These are phyloP conservation scores for Siphlonurus alternatus DNA, from an alignment of 2,888 invertebrate genomes.

Conservation along the genomic window DNA sequence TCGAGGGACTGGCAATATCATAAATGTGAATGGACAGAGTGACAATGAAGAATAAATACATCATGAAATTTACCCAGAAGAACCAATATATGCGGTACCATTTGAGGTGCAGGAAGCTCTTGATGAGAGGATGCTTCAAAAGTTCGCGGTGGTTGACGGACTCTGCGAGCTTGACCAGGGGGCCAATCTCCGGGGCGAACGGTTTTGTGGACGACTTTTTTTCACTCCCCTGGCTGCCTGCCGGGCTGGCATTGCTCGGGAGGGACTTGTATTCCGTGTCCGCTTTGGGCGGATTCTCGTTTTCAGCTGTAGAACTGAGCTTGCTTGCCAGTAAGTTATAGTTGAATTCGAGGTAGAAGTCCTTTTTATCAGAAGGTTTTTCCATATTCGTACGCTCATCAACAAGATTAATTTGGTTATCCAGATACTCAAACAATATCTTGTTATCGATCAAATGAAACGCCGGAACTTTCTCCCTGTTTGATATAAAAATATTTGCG, in stretches of 20 bases:
- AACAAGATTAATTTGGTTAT: slow-evolving; percentile 52
- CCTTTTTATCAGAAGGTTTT: no score
- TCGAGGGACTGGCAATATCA: background rate
- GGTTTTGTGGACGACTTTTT: no score
- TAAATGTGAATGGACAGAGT: slow-evolving; percentile 41
- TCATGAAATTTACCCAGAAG: slow-evolving; percentile 52
- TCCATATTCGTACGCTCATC: slow-evolving; percentile 43
- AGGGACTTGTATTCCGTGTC: no score
- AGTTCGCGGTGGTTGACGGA: slow-evolving; percentile 48
- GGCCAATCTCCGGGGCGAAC: slow-evolving; percentile 53
- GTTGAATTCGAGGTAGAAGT: no score
- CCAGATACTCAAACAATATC: slow-evolving; percentile 51
- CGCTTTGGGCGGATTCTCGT: no score
- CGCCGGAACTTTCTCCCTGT: slow-evolving; percentile 45
- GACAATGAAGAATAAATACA: slow-evolving; percentile 51
- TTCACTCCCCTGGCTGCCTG: no score
- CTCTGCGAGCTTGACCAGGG: slow-evolving; percentile 51
- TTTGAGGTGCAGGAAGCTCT: slow-evolving; percentile 28
- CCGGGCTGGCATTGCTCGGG: no score
- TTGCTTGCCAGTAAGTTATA: slow-evolving; percentile 52
- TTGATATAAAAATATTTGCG: slow-evolving; percentile 51
- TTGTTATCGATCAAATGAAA: slow-evolving; percentile 50
- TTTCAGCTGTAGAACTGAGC: no score
- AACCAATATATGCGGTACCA: slow-evolving; percentile 61
- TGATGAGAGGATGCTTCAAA: slow-evolving; percentile 45